Base-by-base conservation (phyloP, 2,113 vertebrate genomes). In the Corythornis vintsioides region DNA sequence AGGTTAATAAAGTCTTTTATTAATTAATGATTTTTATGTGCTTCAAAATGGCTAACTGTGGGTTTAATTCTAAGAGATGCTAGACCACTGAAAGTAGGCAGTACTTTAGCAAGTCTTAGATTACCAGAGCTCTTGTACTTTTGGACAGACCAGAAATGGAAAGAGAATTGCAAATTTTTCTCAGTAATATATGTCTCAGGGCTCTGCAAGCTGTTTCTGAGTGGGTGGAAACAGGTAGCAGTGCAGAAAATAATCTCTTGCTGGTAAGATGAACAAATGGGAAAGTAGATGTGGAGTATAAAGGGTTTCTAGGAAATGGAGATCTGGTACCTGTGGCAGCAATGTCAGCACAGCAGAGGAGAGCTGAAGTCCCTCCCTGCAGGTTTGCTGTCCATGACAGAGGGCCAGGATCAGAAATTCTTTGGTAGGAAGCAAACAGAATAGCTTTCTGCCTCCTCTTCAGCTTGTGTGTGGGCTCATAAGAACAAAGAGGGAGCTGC, bases 401-500 rank as follows among this genome's bases (percentile, higher is more conserved):
- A 88, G 88, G 67, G 64, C 38, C 4, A 1, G 5, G 55, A 80
- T 83, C 74, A 88, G 71, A 47, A 92, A 83, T 94, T 73, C 20
- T n/a, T 74, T 31, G 66, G 60, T 10, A 56, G 75, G 45, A 65
- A 77, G 71, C 78, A 80, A 94, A 70, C 59, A 73, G 89, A 87
- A 82, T 33, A 57, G 42, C 55, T 73, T 82, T 95, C 85, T 83
- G 75, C 75, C 75, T 82, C 74, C 77, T 7, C 85, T 89, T 87
- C 75, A 77, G 67, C 88, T 57, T 80, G 67, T 83, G 89, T 89
- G 88, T 17, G 93, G 85, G 78, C 85, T 95, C 66, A 70, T 85
- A 66, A 70, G 71, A 79, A 55, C 28, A 26, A 77, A 79, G 31
- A 75, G 71, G 71, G 60, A 89, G 87, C 89, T 88, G 66, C 29